Percentiles rank a stretch among this genome's conserved stretches.
Evolutionary conservation across 2,113 vertebrate genomes (phyloP).

Genomic region (Oceanodroma tethys): DNA sequence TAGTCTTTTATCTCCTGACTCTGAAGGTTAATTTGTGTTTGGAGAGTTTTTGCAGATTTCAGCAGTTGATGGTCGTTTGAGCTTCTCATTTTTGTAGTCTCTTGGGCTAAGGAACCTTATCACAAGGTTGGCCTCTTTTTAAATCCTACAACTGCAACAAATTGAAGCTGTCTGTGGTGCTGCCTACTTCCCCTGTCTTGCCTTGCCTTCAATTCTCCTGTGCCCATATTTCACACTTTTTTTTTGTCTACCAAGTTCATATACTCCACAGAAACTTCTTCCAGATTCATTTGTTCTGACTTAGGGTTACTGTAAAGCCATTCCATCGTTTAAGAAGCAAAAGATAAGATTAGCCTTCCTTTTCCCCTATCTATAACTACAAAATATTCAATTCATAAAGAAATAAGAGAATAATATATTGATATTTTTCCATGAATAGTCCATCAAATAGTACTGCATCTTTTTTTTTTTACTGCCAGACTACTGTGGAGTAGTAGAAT

Average conservation of each 20-base stretch:
- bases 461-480: not conserved
- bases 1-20: constrained; percentile 52
- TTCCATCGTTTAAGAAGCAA: not conserved
- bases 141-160: not conserved
- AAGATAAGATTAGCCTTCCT: not conserved
- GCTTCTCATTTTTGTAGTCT: constrained; percentile 23
- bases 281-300: not conserved
- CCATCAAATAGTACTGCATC: not conserved
- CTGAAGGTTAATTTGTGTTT: constrained; percentile 58
- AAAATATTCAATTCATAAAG: not conserved
- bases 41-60: constrained; percentile 43
- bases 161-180: constrained; percentile 2
- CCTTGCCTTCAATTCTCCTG: not conserved
- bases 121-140: not conserved
- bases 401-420: not conserved
- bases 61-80: constrained; percentile 31
- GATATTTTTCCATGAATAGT: not conserved
- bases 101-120: constrained; percentile 27
- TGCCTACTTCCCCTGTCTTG: not conserved
- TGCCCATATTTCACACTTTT: not conserved
- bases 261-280: not conserved
- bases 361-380: not conserved
- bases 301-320: not conserved
- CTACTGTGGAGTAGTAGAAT: not conserved
- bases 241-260: not conserved